Evolutionary conservation across 2,888 invertebrate species (phyloP).

Genomic region (Epistrophella euchroma): DNA sequence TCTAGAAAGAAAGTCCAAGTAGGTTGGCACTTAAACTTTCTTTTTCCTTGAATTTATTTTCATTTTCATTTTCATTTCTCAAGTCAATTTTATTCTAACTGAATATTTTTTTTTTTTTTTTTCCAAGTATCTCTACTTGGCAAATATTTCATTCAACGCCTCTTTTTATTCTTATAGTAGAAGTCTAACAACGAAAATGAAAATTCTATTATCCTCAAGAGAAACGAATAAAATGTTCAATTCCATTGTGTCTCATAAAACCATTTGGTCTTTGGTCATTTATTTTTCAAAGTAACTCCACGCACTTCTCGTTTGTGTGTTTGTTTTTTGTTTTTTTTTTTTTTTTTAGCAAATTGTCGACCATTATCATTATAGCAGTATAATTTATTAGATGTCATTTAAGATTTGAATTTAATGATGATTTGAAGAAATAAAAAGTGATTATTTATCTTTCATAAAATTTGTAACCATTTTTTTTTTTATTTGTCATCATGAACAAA

Average conservation of each 20-base stretch:
- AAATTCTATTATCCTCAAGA: slow-evolving; percentile 7
- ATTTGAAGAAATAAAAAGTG: slow-evolving; percentile 8
- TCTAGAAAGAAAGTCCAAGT: not conserved
- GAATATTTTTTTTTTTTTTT: not conserved
- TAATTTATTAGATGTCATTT: slow-evolving; percentile 28
- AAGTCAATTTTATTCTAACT: not conserved
- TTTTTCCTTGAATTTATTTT: not conserved
- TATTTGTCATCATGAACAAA: not conserved
- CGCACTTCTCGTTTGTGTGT: not conserved
- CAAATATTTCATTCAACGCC: slow-evolving; percentile 11
- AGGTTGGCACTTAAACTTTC: not conserved
- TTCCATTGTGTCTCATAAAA: slow-evolving; percentile 7
- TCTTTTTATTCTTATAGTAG: not conserved
- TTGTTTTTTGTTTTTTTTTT: slow-evolving; percentile 8
- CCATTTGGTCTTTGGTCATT: slow-evolving; percentile 19
- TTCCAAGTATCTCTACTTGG: not conserved
- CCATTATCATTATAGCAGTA: slow-evolving; percentile 12
- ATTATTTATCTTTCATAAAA: not conserved
- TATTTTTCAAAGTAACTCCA: not conserved
- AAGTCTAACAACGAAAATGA: not conserved
- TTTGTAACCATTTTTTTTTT: not conserved
- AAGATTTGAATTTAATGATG: slow-evolving; percentile 25
- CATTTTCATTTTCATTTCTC: not conserved
- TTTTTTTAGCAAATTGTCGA: slow-evolving; percentile 12
- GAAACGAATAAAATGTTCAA: slow-evolving; percentile 7